Conservation (phyloP, 2,797 vertebrate species). For the Knipowitschia caucasica region DNA sequence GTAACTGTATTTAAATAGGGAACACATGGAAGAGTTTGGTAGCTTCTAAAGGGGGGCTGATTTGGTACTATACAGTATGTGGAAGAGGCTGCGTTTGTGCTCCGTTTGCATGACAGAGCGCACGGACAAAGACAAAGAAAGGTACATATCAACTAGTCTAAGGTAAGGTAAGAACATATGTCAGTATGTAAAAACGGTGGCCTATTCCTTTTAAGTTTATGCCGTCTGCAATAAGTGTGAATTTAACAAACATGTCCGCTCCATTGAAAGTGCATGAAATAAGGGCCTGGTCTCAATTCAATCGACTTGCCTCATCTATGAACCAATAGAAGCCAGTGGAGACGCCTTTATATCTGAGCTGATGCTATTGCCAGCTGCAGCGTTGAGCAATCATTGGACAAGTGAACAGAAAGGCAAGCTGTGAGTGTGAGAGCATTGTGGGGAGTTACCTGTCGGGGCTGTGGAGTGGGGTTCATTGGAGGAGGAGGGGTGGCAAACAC, state of each 20-base stretch:
- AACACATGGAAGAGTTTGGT: no score
- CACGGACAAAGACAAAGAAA: no score
- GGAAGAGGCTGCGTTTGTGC: no score
- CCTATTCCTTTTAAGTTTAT: no score
- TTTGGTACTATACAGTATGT: no score
- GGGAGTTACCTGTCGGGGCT: slow-evolving; percentile 87
- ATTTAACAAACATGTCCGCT: neutral
- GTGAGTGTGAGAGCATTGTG: neutral
- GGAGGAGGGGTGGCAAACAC: slow-evolving; percentile 88
- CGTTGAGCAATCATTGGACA: neutral
- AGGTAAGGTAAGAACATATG: no score
- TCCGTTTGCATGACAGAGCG: no score
- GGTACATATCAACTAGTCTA: no score
- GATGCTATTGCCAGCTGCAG: neutral
- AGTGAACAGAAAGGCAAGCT: neutral
- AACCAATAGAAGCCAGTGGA: neutral
- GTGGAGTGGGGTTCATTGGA: slow-evolving; percentile 96
- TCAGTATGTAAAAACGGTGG: no score
- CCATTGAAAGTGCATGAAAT: neutral
- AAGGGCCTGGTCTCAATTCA: neutral
- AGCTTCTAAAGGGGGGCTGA: no score
- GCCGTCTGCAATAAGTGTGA: neutral
- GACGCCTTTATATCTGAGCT: no score
- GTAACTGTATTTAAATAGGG: no score
- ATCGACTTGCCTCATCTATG: neutral